These are phyloP conservation scores for Lophotis ruficrista DNA, from an alignment of 2,113 vertebrate genomes.

Conservation along the genomic window DNA sequence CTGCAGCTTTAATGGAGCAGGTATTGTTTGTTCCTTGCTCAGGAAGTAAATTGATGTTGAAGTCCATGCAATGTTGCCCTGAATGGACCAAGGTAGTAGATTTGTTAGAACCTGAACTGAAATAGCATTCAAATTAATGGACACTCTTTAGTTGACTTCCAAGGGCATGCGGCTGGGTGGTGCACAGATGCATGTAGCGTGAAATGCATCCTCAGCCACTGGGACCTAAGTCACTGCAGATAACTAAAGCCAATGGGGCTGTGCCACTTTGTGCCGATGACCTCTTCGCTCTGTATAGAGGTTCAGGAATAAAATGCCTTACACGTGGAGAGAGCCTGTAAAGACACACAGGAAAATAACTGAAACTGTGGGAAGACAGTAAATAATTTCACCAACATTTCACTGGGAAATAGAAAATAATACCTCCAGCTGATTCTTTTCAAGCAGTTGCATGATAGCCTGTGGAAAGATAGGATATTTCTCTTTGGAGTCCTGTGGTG, in stretches of 20 bases:
- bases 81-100: neutral
- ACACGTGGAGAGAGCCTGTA: neutral
- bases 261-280: neutral
- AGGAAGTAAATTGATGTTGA: neutral
- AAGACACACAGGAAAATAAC: neutral
- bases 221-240: neutral
- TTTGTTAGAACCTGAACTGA: neutral
- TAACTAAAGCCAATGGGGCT: neutral
- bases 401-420: neutral
- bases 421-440: neutral
- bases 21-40: neutral
- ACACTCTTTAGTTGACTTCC: neutral
- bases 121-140: neutral
- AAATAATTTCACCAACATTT: neutral
- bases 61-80: neutral
- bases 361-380: neutral
- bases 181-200: neutral
- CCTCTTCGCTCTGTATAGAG: neutral
- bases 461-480: neutral
- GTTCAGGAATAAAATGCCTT: neutral
- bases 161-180: neutral
- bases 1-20: neutral
- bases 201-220: neutral
- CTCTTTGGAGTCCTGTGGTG: neutral
- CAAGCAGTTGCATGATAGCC: neutral